phyloP scores from a whole-genome alignment of 2,888 invertebrate species.

The Eubasilissa splendida region DNA sequence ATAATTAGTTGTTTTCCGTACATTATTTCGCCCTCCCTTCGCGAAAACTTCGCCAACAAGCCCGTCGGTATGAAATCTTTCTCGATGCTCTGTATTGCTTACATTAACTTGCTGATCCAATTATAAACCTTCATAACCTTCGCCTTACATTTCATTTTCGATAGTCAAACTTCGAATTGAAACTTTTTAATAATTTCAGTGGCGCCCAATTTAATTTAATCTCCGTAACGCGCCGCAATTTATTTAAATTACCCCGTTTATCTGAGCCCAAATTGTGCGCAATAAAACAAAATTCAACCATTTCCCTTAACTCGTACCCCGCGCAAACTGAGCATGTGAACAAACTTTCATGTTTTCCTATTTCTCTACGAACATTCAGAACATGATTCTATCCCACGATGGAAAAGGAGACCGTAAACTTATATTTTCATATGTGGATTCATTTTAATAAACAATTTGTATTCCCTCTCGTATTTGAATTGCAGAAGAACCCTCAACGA shows the following conservation, averaged over 20 bases:
- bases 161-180: slow-evolving; percentile 14
- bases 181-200: slow-evolving; percentile 39
- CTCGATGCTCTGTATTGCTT: neutral
- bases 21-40: too few relatives aligned
- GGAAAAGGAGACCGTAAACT: too few relatives aligned
- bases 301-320: slow-evolving; percentile 28
- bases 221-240: slow-evolving; percentile 43
- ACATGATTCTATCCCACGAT: too few relatives aligned
- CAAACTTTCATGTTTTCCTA: neutral
- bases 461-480: neutral
- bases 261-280: slow-evolving; percentile 39
- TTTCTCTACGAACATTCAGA: neutral
- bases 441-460: too few relatives aligned
- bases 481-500: neutral
- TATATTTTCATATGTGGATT: too few relatives aligned
- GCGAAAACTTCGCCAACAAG: too few relatives aligned
- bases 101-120: slow-evolving; percentile 7
- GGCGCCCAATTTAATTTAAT: slow-evolving; percentile 43
- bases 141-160: slow-evolving; percentile 11
- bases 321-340: neutral
- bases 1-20: too few relatives aligned
- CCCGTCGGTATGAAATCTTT: too few relatives aligned
- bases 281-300: slow-evolving; percentile 40
- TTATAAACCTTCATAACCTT: neutral
- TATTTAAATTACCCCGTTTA: slow-evolving; percentile 45